Evolutionary conservation across 1,140 invertebrate genomes (phyloP).

Genomic region (Drosophila varians): DNA sequence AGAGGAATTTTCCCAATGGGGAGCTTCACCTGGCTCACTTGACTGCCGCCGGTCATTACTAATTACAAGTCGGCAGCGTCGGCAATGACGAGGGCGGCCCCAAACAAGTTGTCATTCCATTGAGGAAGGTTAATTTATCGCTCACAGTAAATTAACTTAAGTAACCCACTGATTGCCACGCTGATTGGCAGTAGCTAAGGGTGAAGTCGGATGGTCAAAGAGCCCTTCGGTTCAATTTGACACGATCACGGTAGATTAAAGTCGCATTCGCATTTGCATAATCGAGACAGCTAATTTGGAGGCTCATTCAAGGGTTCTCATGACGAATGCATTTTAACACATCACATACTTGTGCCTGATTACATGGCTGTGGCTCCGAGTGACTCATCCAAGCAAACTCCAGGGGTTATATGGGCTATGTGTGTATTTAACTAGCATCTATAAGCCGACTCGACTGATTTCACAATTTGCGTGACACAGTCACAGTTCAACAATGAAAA

Average conservation of each 20-base stretch:
- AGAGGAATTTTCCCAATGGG: conserved; percentile 3
- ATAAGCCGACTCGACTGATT: conserved; percentile 4
- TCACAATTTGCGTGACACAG: conserved; percentile 59
- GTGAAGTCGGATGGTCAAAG: neutral
- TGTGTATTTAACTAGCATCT: neutral
- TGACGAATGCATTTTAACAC: conserved; percentile 57
- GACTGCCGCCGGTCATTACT: neutral
- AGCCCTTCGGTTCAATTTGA: conserved; percentile 4
- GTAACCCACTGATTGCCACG: conserved; percentile 10
- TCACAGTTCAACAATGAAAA: conserved; percentile 57
- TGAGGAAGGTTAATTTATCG: conserved; percentile 13
- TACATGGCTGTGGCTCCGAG: conserved; percentile 23
- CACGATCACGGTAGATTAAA: conserved; percentile 12
- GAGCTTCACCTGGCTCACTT: neutral
- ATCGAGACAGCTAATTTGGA: neutral
- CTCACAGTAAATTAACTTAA: conserved; percentile 15
- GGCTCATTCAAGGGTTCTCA: conserved; percentile 23
- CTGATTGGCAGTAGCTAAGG: conserved; percentile 8
- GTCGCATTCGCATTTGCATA: conserved; percentile 10
- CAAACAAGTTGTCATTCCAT: conserved; percentile 10
- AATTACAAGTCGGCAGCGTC: conserved; percentile 10
- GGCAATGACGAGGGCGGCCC: conserved; percentile 1
- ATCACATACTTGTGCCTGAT: conserved; percentile 19
- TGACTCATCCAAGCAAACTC: conserved; percentile 13
- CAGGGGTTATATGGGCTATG: conserved; percentile 16